phyloP scores from a whole-genome alignment of 2,113 vertebrate genomes.

The Sebastes fasciatus region DNA sequence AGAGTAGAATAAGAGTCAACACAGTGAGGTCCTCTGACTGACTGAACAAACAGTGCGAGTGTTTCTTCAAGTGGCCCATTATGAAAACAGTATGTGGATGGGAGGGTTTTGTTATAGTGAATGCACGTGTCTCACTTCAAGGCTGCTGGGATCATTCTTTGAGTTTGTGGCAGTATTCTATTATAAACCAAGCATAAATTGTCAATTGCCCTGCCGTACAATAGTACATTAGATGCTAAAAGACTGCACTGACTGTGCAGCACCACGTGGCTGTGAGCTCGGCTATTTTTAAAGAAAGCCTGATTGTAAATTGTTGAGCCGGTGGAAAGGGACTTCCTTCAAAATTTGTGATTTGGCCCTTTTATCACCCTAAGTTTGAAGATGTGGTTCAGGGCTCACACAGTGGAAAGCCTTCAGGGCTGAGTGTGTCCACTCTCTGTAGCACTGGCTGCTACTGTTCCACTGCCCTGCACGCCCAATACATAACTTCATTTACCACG shows the following conservation, averaged over 20 bases:
- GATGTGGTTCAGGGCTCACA: conserved; percentile 55
- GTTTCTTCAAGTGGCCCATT: conserved; percentile 71
- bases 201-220: neutral
- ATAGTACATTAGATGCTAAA: neutral
- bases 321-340: conserved; percentile 24
- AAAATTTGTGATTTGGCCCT: conserved; percentile 28
- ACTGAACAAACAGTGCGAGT: conserved; percentile 72
- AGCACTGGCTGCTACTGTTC: conserved; percentile 68
- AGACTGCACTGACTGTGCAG: conserved; percentile 6
- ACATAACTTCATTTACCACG: conserved; percentile 59
- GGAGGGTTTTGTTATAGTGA: conserved; percentile 48
- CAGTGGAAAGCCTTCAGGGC: conserved; percentile 61
- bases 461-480: conserved; percentile 35
- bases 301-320: conserved; percentile 40
- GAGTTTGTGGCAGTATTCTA: conserved; percentile 6
- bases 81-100: conserved; percentile 59
- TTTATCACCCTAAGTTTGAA: conserved; percentile 46
- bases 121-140: conserved; percentile 25
- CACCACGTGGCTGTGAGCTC: neutral
- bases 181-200: conserved; percentile 1
- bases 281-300: conserved; percentile 39
- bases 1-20: conserved; percentile 74
- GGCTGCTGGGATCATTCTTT: conserved; percentile 1
- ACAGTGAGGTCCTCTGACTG: conserved; percentile 57
- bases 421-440: conserved; percentile 52